Evolutionary conservation across 37 sponge, comb jelly and placozoan species (phyloP), one percentile per base, ranked within the genome.

Genomic region (Amphimedon queenslandica): DNA sequence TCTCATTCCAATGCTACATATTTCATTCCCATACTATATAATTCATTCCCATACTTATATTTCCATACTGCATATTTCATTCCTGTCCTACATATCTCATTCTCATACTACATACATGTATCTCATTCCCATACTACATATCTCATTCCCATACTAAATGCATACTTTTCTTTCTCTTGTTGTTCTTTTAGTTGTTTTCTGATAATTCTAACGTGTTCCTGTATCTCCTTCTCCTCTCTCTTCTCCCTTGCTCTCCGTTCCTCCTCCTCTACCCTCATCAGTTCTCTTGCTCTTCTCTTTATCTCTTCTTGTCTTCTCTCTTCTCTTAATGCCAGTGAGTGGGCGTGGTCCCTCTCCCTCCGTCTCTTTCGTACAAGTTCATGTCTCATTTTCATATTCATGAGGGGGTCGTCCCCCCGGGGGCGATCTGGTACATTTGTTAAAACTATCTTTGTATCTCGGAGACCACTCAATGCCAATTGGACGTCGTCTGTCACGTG

Each of bases 331-430:
- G 37, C 39, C 20, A 56, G 63, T 6, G 25, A 27, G 28, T 43
- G 34, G 38, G 60, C 47, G 27, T 61, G 0, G 25, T 85, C 80
- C 23, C 74, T 77, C 2, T 42, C 56, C 64, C 27, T 66, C 20
- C 86, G 80, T 35, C 80, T 37, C 55, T 79, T 20, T n/a, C 80
- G 38, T 23, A 88, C 89, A 70, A 74, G 35, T 42, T 74, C 74
- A 57, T 88, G 89, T 61, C 89, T 78, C 79, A 78, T 74, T 55
- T 88, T 84, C 84, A 88, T 88, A 70, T 82, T 32, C 60, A 82
- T 61, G 16, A 73, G 53, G 1, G 89, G 89, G 58, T 88, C 84
- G 31, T 67, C 40, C 30, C 13, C 40, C 39, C 28, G 1, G 24
- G 11, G 21, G 4, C 1, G 25, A 0, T 16, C 43, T 16, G 29